A percentile compares a stretch with the other conserved stretches of the same genome.
Conservation (phyloP, 2,888 invertebrate species). For the Chromoteleia sp. region DNA sequence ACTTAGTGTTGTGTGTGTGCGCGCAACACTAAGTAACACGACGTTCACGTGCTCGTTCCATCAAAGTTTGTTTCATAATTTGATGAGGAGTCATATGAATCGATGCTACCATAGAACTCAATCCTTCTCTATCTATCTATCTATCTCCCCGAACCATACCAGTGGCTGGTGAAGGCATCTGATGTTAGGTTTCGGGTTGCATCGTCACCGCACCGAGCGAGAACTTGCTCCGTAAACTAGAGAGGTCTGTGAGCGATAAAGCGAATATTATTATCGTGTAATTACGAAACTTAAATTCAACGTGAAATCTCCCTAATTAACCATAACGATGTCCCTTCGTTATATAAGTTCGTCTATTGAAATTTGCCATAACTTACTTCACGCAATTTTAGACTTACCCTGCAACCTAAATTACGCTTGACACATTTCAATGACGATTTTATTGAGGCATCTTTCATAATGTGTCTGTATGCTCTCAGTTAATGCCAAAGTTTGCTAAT, state of each 20-base stretch:
- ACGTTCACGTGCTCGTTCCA: conserved; percentile 2
- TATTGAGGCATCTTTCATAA: conserved; percentile 27
- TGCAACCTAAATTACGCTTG: conserved; percentile 36
- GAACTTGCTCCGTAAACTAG: conserved; percentile 75
- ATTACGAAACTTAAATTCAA: conserved; percentile 79
- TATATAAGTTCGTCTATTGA: conserved; percentile 51
- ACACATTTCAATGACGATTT: conserved; percentile 35
- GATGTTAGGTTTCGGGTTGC: conserved; percentile 64
- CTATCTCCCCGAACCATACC: conserved; percentile 37
- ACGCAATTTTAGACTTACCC: conserved; percentile 32
- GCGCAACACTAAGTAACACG: background rate
- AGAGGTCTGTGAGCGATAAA: conserved; percentile 72
- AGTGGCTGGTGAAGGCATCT: conserved; percentile 59
- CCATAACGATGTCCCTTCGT: conserved; percentile 75
- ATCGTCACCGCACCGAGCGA: conserved; percentile 59
- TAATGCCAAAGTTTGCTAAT: conserved; percentile 1
- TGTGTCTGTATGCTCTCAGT: background rate
- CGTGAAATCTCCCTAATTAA: conserved; percentile 78
- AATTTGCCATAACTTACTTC: conserved; percentile 50
- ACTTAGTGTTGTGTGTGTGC: background rate
- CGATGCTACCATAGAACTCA: conserved; percentile 39
- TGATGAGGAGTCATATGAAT: conserved; percentile 47
- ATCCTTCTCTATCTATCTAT: conserved; percentile 33
- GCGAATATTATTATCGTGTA: conserved; percentile 78
- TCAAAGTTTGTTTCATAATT: conserved; percentile 60